Evolutionary conservation across 2,113 vertebrate genomes (phyloP).

Genomic region (Ailuropoda melanoleuca): DNA sequence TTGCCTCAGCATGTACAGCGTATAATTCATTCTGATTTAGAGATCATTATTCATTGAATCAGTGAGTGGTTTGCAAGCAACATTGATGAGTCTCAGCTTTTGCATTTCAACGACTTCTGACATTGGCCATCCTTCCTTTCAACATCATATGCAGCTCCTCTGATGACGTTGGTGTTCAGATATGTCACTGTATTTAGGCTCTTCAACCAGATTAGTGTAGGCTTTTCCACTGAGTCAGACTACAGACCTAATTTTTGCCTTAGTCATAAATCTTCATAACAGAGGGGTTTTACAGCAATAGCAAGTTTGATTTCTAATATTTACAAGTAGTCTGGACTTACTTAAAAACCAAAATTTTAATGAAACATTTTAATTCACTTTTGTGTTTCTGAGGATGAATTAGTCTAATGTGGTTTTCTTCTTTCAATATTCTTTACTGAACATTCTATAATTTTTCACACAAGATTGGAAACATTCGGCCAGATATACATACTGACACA

Average conservation of each 20-base stretch:
- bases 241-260: not conserved
- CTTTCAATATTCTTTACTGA: not conserved
- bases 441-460: not conserved
- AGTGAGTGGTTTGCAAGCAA: not conserved
- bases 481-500: not conserved
- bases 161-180: not conserved
- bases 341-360: not conserved
- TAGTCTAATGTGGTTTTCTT: not conserved
- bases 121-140: not conserved
- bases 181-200: not conserved
- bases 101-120: not conserved
- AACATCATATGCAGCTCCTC: not conserved
- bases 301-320: not conserved
- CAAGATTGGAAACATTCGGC: not conserved
- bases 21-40: not conserved
- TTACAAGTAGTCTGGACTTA: not conserved
- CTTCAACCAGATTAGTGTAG: not conserved
- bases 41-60: not conserved
- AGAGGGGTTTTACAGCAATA: not conserved
- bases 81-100: not conserved
- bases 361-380: not conserved
- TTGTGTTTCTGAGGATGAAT: slow-evolving; percentile 4
- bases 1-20: not conserved
- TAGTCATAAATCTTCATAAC: not conserved
- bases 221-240: not conserved